A percentile compares a stretch with the other conserved stretches of the same genome.
Conservation (phyloP, 1,140 invertebrate genomes). For the Drosophila tani region DNA sequence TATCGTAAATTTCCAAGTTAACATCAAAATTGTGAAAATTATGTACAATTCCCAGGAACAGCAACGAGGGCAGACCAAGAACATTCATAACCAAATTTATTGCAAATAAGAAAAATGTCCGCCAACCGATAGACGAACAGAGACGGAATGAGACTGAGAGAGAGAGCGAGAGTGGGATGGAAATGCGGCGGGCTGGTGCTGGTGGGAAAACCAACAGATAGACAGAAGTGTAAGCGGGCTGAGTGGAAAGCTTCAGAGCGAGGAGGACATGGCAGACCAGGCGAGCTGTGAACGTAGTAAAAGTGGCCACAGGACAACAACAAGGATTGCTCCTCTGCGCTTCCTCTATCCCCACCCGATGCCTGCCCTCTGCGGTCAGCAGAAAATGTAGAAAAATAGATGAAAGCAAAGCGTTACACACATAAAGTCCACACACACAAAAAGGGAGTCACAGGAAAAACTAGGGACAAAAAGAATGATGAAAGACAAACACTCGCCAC, state of each 20-base stretch:
- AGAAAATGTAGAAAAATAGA: conserved; percentile 74
- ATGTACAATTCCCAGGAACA: conserved; percentile 76
- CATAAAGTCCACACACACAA: conserved; percentile 67
- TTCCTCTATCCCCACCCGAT: conserved; percentile 7
- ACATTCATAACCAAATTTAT: conserved; percentile 85
- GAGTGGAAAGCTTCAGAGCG: conserved; percentile 34
- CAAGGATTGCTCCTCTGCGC: conserved; percentile 30
- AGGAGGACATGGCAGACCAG: conserved; percentile 52
- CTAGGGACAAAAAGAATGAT: conserved; percentile 65
- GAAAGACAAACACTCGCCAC: conserved; percentile 84
- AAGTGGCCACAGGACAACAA: conserved; percentile 62
- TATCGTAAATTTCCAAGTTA: conserved; percentile 84
- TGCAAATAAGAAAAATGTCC: conserved; percentile 85
- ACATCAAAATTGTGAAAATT: conserved; percentile 84
- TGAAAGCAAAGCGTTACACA: conserved; percentile 79
- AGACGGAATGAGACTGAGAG: conserved; percentile 7
- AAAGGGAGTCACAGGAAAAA: conserved; percentile 30
- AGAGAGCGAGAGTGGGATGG: not conserved
- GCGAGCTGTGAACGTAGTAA: conserved; percentile 45
- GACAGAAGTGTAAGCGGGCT: conserved; percentile 29
- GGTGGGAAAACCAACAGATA: conserved; percentile 34
- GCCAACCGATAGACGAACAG: conserved; percentile 59
- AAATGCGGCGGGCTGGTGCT: not conserved
- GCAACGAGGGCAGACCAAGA: conserved; percentile 54
- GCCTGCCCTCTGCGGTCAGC: conserved; percentile 64